These are phyloP conservation scores for Apamea crenata DNA, from an alignment of 2,888 invertebrate species.

Conservation along the genomic window DNA sequence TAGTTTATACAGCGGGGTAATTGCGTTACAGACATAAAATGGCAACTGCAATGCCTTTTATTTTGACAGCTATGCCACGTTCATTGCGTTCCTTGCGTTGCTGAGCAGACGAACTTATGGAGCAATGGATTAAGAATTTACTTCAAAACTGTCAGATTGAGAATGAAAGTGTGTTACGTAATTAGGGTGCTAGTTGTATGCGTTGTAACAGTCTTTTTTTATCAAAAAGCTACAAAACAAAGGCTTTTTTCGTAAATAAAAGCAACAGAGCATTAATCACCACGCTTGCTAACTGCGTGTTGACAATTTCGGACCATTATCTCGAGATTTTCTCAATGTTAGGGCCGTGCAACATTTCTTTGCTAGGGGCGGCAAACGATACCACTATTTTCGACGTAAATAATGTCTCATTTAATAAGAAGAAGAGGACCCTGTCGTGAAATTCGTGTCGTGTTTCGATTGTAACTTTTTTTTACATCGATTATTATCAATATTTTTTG, in stretches of 20 bases:
- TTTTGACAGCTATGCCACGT: background rate
- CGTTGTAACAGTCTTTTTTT: background rate
- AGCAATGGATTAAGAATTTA: background rate
- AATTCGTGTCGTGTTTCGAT: background rate
- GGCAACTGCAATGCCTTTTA: background rate
- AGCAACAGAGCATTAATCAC: background rate
- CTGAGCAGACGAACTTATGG: background rate
- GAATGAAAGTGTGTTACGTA: background rate
- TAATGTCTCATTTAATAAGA: conserved; percentile 6
- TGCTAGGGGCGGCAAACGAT: background rate
- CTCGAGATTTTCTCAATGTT: conserved; percentile 14
- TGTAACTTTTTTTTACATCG: background rate
- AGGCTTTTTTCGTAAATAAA: background rate
- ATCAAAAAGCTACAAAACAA: background rate
- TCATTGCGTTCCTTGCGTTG: background rate
- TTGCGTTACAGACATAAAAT: background rate
- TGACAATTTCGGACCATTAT: conserved; percentile 29
- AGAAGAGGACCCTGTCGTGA: background rate
- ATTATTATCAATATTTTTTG: too few relatives aligned
- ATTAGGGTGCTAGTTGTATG: too few relatives aligned
- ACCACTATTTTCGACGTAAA: background rate
- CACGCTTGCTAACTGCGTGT: background rate
- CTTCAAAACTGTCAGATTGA: background rate
- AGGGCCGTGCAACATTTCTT: background rate
- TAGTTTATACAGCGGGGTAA: background rate